Conservation (phyloP, 2,797 vertebrate species). For the Bryconaethiops microstoma region DNA sequence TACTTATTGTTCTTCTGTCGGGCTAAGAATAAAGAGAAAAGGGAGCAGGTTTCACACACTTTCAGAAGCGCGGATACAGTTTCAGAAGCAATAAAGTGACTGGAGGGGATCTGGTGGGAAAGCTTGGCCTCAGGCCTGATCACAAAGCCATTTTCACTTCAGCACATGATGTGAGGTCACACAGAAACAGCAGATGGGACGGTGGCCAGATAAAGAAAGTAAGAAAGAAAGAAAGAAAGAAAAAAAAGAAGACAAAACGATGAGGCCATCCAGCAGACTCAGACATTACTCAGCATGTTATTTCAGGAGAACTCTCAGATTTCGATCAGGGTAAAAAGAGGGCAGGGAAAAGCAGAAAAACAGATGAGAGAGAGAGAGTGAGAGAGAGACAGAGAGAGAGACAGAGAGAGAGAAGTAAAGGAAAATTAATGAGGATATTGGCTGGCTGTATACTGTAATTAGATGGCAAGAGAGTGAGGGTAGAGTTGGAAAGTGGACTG, state of each 20-base stretch:
- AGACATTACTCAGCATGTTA: conserved; percentile 78
- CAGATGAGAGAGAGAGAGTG: conserved; percentile 50
- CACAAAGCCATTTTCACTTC: conserved; percentile 55
- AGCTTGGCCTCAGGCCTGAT: conserved; percentile 44
- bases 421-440: conserved; percentile 2
- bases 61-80: conserved; percentile 39
- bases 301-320: conserved; percentile 67
- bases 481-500: conserved; percentile 21
- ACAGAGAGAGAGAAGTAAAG: background rate
- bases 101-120: conserved; percentile 33
- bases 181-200: conserved; percentile 55
- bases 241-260: conserved; percentile 43
- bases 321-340: conserved; percentile 60
- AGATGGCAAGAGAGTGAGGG: conserved; percentile 23
- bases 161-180: conserved; percentile 61
- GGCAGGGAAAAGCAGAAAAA: conserved; percentile 58
- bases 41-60: conserved; percentile 25
- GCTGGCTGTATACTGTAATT: conserved; percentile 7
- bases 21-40: conserved; percentile 36
- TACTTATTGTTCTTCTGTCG: conserved; percentile 45
- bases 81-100: conserved; percentile 55
- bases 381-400: conserved; percentile 8
- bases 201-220: conserved; percentile 45
- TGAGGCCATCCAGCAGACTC: conserved; percentile 65
- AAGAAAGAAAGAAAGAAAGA: conserved; percentile 36